Evolutionary conservation across 2,797 vertebrate genomes (phyloP).

Genomic region (Podarcis siculus): DNA sequence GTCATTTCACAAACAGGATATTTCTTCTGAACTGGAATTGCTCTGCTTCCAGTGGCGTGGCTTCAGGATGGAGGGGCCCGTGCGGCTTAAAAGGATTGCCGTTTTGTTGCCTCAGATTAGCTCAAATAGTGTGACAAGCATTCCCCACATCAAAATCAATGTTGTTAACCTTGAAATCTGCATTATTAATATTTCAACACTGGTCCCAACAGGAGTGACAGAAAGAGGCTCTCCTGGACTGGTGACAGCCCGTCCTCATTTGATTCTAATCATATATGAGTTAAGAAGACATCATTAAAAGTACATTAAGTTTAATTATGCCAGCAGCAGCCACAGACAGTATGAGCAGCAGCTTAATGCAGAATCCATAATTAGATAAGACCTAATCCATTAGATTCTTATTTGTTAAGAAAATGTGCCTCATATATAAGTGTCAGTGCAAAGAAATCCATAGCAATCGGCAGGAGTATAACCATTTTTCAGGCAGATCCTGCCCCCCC

Average conservation of each 20-base stretch:
- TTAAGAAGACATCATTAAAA: slow-evolving; percentile 83
- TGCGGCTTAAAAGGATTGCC: slow-evolving; percentile 50
- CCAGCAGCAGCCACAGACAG: slow-evolving; percentile 69
- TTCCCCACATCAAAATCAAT: slow-evolving; percentile 57
- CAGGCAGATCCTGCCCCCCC: neutral
- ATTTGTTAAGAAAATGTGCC: slow-evolving; percentile 77
- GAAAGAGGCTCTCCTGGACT: slow-evolving; percentile 64
- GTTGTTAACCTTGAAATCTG: slow-evolving; percentile 64
- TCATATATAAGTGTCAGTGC: slow-evolving; percentile 56
- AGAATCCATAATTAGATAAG: slow-evolving; percentile 78
- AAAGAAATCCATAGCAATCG: slow-evolving; percentile 30
- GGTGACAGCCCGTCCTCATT: slow-evolving; percentile 64
- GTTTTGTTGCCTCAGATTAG: slow-evolving; percentile 65
- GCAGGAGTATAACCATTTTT: neutral
- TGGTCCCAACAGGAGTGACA: slow-evolving; percentile 41
- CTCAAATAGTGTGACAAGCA: slow-evolving; percentile 57
- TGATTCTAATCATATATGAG: slow-evolving; percentile 78
- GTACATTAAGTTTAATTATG: slow-evolving; percentile 82
- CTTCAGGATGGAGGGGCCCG: neutral
- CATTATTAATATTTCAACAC: slow-evolving; percentile 70
- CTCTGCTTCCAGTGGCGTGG: slow-evolving; percentile 27
- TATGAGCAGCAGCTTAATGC: slow-evolving; percentile 65
- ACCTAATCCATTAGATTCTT: slow-evolving; percentile 74
- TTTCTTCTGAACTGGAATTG: slow-evolving; percentile 36
- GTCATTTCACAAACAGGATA: neutral